Evolutionary conservation across 2,888 invertebrate species (phyloP).

Genomic region (Acleris emargana): DNA sequence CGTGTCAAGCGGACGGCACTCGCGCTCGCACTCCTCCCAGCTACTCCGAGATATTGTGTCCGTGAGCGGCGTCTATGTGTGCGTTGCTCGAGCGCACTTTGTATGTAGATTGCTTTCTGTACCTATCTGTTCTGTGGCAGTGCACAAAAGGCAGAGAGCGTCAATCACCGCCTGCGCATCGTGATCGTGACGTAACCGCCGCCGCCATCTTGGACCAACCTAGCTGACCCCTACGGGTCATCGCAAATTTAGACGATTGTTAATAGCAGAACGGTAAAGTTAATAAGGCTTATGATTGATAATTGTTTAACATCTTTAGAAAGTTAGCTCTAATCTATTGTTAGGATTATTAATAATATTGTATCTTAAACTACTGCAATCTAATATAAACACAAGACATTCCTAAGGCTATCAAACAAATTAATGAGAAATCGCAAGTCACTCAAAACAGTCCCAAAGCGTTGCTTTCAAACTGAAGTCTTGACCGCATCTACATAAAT

Average conservation of each 20-base stretch:
- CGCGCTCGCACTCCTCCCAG: too few relatives aligned
- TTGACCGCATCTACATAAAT: slow-evolving; percentile 32
- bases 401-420: background rate
- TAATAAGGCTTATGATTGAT: background rate
- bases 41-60: too few relatives aligned
- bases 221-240: slow-evolving; percentile 39
- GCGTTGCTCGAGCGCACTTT: too few relatives aligned
- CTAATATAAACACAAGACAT: too few relatives aligned
- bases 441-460: too few relatives aligned
- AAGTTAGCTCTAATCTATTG: background rate
- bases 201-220: slow-evolving; percentile 57
- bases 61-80: too few relatives aligned
- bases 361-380: too few relatives aligned
- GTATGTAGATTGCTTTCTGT: too few relatives aligned
- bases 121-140: too few relatives aligned
- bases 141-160: slow-evolving; percentile 64
- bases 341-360: too few relatives aligned
- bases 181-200: slow-evolving; percentile 50
- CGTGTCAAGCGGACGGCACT: too few relatives aligned
- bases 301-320: background rate
- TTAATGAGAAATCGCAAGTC: background rate
- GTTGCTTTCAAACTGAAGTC: slow-evolving; percentile 15
- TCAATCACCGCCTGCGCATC: slow-evolving; percentile 61
- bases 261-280: background rate
- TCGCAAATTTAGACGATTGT: slow-evolving; percentile 8